A percentile compares a stretch with the other conserved stretches of the same genome.
Evolutionary conservation across 2,888 invertebrate genomes (phyloP).

Genomic region (Nezara viridula): DNA sequence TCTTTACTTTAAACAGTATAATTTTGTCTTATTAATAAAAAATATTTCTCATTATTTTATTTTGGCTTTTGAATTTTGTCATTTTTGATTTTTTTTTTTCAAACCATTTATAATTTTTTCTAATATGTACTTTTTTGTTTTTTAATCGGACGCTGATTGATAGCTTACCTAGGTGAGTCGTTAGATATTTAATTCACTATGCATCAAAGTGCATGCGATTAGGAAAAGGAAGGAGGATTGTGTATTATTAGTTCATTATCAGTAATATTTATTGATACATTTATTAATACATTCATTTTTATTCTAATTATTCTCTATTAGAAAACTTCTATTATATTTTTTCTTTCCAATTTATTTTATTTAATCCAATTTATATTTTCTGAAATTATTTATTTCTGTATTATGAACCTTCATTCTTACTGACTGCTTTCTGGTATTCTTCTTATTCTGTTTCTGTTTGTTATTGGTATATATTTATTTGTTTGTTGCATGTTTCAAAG

Average conservation of each 20-base stretch:
- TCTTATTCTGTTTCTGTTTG: not conserved
- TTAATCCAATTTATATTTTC: not conserved
- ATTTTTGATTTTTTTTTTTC: not conserved
- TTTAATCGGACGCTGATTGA: slow-evolving; percentile 48
- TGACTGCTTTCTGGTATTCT: not conserved
- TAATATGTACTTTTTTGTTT: not conserved
- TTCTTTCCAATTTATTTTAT: not conserved
- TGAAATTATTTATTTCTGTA: not conserved
- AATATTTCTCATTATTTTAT: not conserved
- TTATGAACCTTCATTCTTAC: not conserved
- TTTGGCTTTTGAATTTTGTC: too few species aligned
- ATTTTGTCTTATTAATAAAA: too few species aligned
- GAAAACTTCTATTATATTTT: not conserved
- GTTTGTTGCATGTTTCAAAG: not conserved
- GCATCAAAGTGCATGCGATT: not conserved
- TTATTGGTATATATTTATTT: not conserved
- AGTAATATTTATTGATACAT: not conserved
- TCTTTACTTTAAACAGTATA: too few species aligned
- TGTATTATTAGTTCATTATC: not conserved
- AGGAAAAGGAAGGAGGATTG: not conserved
- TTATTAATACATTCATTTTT: slow-evolving; percentile 7
- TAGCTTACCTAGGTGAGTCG: slow-evolving; percentile 54
- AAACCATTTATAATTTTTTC: not conserved
- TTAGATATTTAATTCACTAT: not conserved
- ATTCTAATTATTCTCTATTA: not conserved